A percentile compares a stretch with the other conserved stretches of the same genome.
These are phyloP conservation scores for Microctonus brassicae DNA, from an alignment of 2,888 invertebrate genomes.

Conservation along the genomic window DNA sequence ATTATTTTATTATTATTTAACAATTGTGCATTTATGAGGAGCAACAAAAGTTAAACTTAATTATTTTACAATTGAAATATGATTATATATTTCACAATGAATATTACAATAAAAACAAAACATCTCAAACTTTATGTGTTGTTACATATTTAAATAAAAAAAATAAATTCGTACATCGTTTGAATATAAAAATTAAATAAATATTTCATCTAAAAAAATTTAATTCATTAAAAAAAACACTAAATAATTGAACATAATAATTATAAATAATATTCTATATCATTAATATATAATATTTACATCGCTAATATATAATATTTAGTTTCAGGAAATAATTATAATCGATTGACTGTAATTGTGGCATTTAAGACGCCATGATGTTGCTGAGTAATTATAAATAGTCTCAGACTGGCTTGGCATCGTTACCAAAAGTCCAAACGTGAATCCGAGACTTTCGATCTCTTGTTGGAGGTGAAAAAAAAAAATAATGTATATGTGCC, in stretches of 20 bases:
- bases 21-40: neutral
- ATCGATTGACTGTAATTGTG: conserved; percentile 22
- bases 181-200: no score
- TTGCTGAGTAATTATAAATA: conserved; percentile 19
- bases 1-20: neutral
- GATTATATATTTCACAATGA: no score
- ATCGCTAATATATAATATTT: no score
- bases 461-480: conserved; percentile 21
- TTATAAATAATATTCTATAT: no score
- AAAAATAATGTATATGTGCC: conserved; percentile 15
- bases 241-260: no score
- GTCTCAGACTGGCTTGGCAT: conserved; percentile 11
- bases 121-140: neutral
- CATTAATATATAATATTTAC: no score
- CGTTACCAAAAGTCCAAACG: conserved; percentile 14
- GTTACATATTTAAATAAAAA: no score
- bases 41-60: neutral
- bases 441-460: conserved; percentile 43
- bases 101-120: neutral
- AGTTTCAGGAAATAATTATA: neutral
- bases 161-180: no score
- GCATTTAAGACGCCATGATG: conserved; percentile 4
- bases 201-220: no score
- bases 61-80: neutral
- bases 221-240: no score